Base-by-base conservation (phyloP, 2,113 vertebrate genomes). In the Brachyhypopomus occidentalis region DNA sequence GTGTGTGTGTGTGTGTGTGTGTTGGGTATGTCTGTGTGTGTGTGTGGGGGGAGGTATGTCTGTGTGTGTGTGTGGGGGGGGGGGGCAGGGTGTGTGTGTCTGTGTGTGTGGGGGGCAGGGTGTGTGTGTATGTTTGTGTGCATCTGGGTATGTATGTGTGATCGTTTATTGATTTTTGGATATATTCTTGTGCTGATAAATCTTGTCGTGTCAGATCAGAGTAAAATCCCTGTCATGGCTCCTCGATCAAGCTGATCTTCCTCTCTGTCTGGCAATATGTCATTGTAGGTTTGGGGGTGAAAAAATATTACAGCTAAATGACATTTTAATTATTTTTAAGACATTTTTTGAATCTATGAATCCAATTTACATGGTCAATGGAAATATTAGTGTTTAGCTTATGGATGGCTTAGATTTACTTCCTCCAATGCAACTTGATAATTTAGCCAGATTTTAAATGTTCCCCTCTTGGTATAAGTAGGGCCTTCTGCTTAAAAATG, bases 401-500 rank as follows among this genome's bases (percentile, higher is more conserved):
- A 41, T 41, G 41, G 5, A 9, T 41, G 9, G 5, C 41, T 20
- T 36, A 36, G 9, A 34, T 20, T 36, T 67, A 67, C 20, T 36
- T 67, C 64, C 59, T 71, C 34, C 27, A 72, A 56, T 81, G 72
- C 45, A 69, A 66, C 12, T 38, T n/a, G 41, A 79, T 41, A 52
- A 56, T 81, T 75, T 75, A 48, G 72, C 58, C 62, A 63, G 58
- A 74, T 75, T 72, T 83, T 3, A 80, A 56, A 58, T 27, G 9
- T 73, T 66, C 78, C 85, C 88, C 86, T 88, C 90, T 88, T 89
- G 87, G 88, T 84, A 91, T 93, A 92, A 91, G 92, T 91, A 83
- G 80, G 83, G 70, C 84, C 84, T 88, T 81, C 79, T 87, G 83
- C 87, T 91, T 88, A 83, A 86, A 79, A 88, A 88, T 86, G 86